phyloP scores from a whole-genome alignment of 2,113 vertebrate species.

The Trematocara variabile region DNA sequence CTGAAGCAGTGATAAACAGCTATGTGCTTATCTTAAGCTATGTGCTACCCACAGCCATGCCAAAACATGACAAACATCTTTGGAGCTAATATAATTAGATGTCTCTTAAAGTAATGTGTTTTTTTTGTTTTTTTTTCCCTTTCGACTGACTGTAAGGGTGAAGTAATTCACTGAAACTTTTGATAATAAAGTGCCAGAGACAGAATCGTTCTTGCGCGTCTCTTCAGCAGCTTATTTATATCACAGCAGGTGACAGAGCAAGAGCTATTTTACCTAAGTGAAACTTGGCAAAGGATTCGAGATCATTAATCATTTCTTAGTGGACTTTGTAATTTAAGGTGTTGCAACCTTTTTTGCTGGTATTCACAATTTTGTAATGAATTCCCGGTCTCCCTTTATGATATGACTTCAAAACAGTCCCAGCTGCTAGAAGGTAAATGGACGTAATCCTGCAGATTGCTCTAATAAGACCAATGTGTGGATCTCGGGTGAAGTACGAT shows the following conservation, averaged over 20 bases:
- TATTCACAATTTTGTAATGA: slow-evolving; percentile 32
- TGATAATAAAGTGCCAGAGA: slow-evolving; percentile 38
- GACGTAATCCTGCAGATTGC: slow-evolving; percentile 38
- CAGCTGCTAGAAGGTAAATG: slow-evolving; percentile 16
- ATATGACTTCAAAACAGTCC: slow-evolving; percentile 20
- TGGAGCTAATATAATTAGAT: slow-evolving; percentile 70
- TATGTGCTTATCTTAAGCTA: neutral
- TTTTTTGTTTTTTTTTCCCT: no score
- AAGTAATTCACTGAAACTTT: slow-evolving; percentile 56
- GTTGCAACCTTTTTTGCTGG: neutral
- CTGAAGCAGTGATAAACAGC: slow-evolving; percentile 28
- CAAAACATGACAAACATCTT: slow-evolving; percentile 40
- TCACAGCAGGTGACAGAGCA: slow-evolving; percentile 3
- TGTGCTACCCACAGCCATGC: slow-evolving; percentile 12
- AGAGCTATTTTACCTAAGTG: slow-evolving; percentile 7
- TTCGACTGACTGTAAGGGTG: slow-evolving; percentile 17
- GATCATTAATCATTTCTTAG: slow-evolving; percentile 31
- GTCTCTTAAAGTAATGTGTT: slow-evolving; percentile 48
- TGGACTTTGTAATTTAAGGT: slow-evolving; percentile 16
- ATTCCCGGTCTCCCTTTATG: neutral
- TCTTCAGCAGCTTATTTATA: slow-evolving; percentile 26
- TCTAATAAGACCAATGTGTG: neutral
- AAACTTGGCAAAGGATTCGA: slow-evolving; percentile 25
- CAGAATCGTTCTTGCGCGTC: neutral
- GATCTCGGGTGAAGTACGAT: slow-evolving; percentile 26